Evolutionary conservation across 2,797 vertebrate species (phyloP), one percentile per base, ranked within the genome.

Genomic region (Danio aesculapii): DNA sequence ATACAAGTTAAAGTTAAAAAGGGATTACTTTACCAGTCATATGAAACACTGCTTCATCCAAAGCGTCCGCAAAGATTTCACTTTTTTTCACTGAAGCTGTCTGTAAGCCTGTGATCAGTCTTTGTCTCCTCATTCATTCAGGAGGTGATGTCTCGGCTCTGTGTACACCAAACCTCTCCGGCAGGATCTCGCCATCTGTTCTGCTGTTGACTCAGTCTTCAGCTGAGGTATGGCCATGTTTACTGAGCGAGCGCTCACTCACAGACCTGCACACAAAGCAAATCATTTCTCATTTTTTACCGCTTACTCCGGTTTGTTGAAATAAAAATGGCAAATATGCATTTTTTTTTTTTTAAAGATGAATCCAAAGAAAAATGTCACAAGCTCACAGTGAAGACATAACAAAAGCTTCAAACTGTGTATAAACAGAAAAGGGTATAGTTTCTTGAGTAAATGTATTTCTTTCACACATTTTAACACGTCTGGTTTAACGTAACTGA

Each of bases 111-210:
- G 19, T 30, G 39, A 77, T 61, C 64, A 5, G 53, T 70, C 66
- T 70, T 52, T 52, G 12, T 49, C 39, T 79, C 58, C 59, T 72
- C 58, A 44, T 63, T 52, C 30, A 62, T 79, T 72, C 69, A 73
- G 19, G 49, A 61, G 66, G 57, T 53, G 67, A 59, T 70, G 50
- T 62, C 59, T 72, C 0, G 0, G 17, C 69, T 80, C 19, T 80
- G 49, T 80, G 68, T 69, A 68, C 72, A 59, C 49, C 21, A 47
- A 68, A 62, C 30, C 52, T 53, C 55, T 82, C 72, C 73, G 19
- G 64, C 50, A 73, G 80, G 74, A 70, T 76, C 66, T 53, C 39
- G 55, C 80, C 80, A 82, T 82, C 80, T 82, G 80, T 74, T 82
- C 80, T 82, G 73, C 73, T 76, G 80, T 70, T 75, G 80, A 75